A percentile compares a stretch with the other conserved stretches of the same genome.
Evolutionary conservation across 2,797 vertebrate genomes (phyloP).

Genomic region (Argyrosomus regius): DNA sequence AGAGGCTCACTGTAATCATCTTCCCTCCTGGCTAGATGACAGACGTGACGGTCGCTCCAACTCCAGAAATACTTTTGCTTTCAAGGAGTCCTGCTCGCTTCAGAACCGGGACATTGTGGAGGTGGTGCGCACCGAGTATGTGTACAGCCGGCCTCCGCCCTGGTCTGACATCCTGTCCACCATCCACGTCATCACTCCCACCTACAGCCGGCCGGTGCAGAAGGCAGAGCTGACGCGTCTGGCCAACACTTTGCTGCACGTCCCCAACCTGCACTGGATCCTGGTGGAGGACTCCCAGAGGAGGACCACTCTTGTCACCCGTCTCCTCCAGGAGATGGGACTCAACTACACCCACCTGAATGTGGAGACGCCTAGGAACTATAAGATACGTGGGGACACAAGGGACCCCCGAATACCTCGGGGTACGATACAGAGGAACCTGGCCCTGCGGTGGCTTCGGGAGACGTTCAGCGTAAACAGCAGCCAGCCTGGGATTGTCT

Average conservation of each 20-base stretch:
- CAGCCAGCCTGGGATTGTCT: slow-evolving; percentile 88
- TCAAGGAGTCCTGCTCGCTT: slow-evolving; percentile 73
- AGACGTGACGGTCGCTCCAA: slow-evolving; percentile 56
- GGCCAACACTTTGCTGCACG: slow-evolving; percentile 85
- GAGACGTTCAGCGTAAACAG: slow-evolving; percentile 76
- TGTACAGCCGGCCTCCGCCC: slow-evolving; percentile 79
- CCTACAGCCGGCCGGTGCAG: slow-evolving; percentile 84
- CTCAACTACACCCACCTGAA: slow-evolving; percentile 87
- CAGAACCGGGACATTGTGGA: slow-evolving; percentile 73
- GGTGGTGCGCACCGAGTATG: slow-evolving; percentile 75
- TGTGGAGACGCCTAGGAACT: slow-evolving; percentile 81
- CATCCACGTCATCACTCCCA: slow-evolving; percentile 85
- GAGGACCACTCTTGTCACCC: slow-evolving; percentile 75
- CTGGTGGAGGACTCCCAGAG: slow-evolving; percentile 84
- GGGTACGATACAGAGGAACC: slow-evolving; percentile 87
- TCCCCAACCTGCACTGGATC: slow-evolving; percentile 87
- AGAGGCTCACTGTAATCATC: slow-evolving; percentile 16
- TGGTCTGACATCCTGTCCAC: slow-evolving; percentile 81
- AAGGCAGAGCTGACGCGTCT: slow-evolving; percentile 87
- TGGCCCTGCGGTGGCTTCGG: slow-evolving; percentile 85
- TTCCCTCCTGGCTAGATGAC: slow-evolving; percentile 65
- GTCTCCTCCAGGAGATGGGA: slow-evolving; percentile 77
- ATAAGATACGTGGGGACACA: slow-evolving; percentile 74
- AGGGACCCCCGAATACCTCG: slow-evolving; percentile 81
- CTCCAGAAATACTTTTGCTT: slow-evolving; percentile 64